Conservation (phyloP, 2,113 vertebrate species). For the Psilopogon haemacephalus region DNA sequence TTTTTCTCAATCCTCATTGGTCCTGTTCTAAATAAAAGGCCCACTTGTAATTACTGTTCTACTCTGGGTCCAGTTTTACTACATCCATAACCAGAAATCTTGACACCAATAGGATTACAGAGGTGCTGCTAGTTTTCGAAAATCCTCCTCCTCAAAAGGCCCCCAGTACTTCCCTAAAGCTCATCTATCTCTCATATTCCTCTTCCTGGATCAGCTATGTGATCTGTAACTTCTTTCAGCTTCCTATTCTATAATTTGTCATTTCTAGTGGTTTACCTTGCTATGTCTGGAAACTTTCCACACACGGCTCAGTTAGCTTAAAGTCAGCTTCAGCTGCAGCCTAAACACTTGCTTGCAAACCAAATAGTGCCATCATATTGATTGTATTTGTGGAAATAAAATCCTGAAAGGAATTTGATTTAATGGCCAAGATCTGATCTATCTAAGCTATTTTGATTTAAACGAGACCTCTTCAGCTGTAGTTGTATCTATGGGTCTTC, state of each 20-base stretch:
- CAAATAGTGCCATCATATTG: neutral
- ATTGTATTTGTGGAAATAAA: neutral
- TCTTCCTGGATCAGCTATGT: neutral
- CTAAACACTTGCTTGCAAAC: neutral
- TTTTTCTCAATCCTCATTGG: neutral
- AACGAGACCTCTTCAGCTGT: neutral
- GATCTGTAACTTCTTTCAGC: neutral
- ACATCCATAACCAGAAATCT: neutral
- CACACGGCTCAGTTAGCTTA: neutral
- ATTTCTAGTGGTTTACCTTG: neutral
- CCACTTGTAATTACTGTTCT: neutral
- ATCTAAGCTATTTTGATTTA: neutral
- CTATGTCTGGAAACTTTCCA: neutral
- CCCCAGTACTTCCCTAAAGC: neutral
- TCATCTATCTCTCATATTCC: neutral
- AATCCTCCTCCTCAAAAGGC: neutral
- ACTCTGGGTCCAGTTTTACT: neutral
- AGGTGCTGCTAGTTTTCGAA: neutral
- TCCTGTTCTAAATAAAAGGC: neutral
- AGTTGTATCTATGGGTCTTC: neutral
- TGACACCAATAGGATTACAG: neutral
- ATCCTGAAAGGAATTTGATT: neutral
- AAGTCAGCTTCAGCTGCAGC: neutral
- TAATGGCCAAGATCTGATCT: neutral
- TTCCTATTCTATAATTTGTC: neutral